Evolutionary conservation across 2,797 vertebrate genomes (phyloP), one percentile per base, ranked within the genome.

Genomic region (Craterocephalus amniculus): DNA sequence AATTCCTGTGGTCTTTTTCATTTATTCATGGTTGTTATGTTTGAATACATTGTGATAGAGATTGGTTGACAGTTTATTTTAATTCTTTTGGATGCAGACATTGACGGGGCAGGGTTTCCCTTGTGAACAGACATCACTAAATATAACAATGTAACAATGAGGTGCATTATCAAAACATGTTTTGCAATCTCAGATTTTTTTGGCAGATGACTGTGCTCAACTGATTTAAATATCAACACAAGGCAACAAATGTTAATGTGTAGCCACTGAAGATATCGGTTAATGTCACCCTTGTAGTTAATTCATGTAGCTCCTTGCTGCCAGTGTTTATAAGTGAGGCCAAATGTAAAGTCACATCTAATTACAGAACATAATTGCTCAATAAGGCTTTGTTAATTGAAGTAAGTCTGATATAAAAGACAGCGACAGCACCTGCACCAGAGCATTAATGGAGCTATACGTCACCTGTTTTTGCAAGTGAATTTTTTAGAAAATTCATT

Each of bases 281-380:
- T 87, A 81, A 90, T 75, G 72, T 77, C 63, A 51, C 67, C 45
- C 24, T 74, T 80, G 77, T 72, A 35, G 45, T 73, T 74, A 72
- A 70, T 83, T 85, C 82, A 45, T 81, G 76, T 76, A 57, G 65
- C 48, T 83, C 49, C n/a, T 74, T 61, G 40, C 74, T 81, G 67
- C 70, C 45, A 57, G 56, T 82, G 59, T 88, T 88, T 86, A 81
- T 57, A 74, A 76, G 73, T 71, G 74, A 72, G 81, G 79, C 74
- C 70, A 87, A 85, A 78, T 83, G 67, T 85, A 85, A 89, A 90
- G 86, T 86, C 81, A 83, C 67, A 71, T 84, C 85, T 89, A 86
- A 88, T 91, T 82, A 84, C 54, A 22, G 52, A 70, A 49, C 73
- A 78, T 85, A 81, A 83, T 77, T 84, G 79, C 70, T 83, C 83